phyloP scores from a whole-genome alignment of 2,888 invertebrate species.

The Brachylomia viminalis region DNA sequence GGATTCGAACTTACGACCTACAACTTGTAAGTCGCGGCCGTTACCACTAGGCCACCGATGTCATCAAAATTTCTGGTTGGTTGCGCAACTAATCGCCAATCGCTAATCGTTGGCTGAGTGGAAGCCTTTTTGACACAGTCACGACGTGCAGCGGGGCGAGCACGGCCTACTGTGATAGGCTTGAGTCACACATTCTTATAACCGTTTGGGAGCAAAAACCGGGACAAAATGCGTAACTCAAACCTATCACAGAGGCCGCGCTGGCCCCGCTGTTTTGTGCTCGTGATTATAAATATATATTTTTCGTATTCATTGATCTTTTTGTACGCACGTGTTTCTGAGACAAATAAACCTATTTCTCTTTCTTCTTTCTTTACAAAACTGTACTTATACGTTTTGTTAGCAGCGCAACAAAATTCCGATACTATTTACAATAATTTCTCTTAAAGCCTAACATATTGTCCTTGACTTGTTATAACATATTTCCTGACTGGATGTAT shows the following conservation, averaged over 20 bases:
- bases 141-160: not conserved
- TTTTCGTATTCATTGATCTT: not conserved
- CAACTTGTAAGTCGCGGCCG: too few relatives aligned
- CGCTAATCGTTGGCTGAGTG: not conserved
- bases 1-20: too few relatives aligned
- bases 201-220: too few relatives aligned
- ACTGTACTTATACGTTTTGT: not conserved
- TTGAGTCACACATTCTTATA: too few relatives aligned
- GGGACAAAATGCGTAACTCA: too few relatives aligned
- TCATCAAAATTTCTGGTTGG: not conserved
- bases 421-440: not conserved
- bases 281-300: not conserved
- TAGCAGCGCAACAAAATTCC: not conserved
- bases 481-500: conserved; percentile 60
- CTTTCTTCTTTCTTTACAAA: not conserved
- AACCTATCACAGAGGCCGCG: too few relatives aligned
- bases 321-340: not conserved
- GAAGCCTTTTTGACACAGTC: not conserved
- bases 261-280: too few relatives aligned
- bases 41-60: too few relatives aligned
- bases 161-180: too few relatives aligned
- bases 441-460: conserved; percentile 44
- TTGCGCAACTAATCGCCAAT: not conserved
- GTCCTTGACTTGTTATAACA: conserved; percentile 43
- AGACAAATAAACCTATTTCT: not conserved